Conservation (phyloP, 1,140 invertebrate genomes). For the Lepidurus couesii region DNA sequence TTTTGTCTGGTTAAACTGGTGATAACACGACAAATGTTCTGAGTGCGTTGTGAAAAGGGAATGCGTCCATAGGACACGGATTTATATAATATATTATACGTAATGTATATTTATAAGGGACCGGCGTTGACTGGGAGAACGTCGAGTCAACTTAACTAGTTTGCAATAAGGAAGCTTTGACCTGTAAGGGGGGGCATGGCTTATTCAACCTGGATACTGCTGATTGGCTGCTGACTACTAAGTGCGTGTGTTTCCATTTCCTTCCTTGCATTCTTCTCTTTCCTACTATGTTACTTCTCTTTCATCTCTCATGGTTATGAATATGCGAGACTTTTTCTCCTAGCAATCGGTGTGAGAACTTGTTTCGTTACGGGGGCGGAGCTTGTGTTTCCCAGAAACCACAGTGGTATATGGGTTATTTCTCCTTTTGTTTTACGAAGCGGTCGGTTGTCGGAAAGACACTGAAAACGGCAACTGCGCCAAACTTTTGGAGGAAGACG, state of each 20-base stretch:
- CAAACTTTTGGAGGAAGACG: not conserved
- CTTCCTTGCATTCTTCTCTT: not conserved
- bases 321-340: not conserved
- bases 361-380: too few relatives aligned
- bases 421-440: not conserved
- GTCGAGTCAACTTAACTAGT: slow-evolving; percentile 10
- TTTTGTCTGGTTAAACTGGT: not conserved
- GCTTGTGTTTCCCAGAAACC: not conserved
- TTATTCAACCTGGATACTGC: slow-evolving; percentile 22
- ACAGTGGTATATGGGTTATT: not conserved
- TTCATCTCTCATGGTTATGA: not conserved
- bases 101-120: not conserved
- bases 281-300: not conserved
- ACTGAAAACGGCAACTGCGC: not conserved
- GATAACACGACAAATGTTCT: not conserved
- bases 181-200: not conserved
- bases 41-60: not conserved
- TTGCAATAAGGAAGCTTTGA: slow-evolving; percentile 17
- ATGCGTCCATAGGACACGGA: slow-evolving; percentile 4
- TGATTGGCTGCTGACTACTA: slow-evolving; percentile 9
- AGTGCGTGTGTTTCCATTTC: not conserved
- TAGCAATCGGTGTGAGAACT: too few relatives aligned
- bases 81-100: not conserved
- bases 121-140: not conserved
- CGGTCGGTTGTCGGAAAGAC: slow-evolving; percentile 17